Percentiles rank a stretch among this genome's conserved stretches.
phyloP scores from a whole-genome alignment of 2,113 vertebrate species.

The Bettongia penicillata region DNA sequence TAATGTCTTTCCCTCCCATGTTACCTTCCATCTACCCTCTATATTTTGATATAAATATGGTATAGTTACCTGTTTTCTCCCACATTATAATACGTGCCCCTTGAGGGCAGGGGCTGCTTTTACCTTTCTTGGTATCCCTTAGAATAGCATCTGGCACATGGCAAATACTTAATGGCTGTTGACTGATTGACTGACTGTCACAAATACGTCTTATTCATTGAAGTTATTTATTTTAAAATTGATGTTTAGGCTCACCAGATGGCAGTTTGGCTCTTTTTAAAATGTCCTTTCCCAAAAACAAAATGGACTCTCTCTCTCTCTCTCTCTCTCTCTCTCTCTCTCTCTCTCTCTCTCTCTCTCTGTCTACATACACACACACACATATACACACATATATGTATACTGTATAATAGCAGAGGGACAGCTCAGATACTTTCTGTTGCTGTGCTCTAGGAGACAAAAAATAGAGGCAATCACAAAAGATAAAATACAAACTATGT shows the following conservation, averaged over 20 bases:
- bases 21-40: not conserved
- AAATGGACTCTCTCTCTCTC: not conserved
- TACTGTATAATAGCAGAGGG: not conserved
- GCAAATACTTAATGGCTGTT: not conserved
- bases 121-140: not conserved
- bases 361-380: too few species aligned
- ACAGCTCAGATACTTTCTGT: not conserved
- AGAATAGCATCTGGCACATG: not conserved
- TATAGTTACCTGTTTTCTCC: not conserved
- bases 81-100: not conserved
- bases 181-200: not conserved
- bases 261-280: not conserved
- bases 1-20: not conserved
- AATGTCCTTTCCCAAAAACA: not conserved
- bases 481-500: not conserved
- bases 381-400: too few species aligned
- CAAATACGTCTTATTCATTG: not conserved
- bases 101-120: not conserved
- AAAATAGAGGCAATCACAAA: not conserved
- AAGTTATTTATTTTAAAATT: not conserved
- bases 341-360: too few species aligned
- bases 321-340: too few species aligned
- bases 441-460: not conserved
- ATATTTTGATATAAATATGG: not conserved
- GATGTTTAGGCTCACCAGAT: not conserved